Evolutionary conservation across 1,140 invertebrate species (phyloP), one percentile per base, ranked within the genome.

Genomic region (Heliconius eleuchia): DNA sequence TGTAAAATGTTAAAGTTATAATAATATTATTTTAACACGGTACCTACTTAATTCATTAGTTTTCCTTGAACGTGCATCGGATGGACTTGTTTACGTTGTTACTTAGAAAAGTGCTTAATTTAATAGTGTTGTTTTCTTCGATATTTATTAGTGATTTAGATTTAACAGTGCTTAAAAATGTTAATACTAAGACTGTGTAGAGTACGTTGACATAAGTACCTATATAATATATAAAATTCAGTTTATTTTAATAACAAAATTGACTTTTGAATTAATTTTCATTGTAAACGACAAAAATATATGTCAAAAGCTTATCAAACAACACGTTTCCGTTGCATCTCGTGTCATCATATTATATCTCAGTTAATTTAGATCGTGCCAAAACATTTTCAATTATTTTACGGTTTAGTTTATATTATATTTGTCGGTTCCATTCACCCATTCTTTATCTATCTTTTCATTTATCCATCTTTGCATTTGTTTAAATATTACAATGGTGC

Each of bases 61-160:
- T 76, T 76, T 76, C 74, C 74, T 76, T 76, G 74, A 75, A 75
- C 74, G 57, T 76, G 60, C 74, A 70, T 76, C 60, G 60, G 39
- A 46, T 50, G n/a, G 39, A 71, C 74, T 70, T n/a, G 74, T 76
- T 76, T 71, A 37, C 16, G 23, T 70, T 76, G 74, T 76, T 76
- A 6, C 3, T 16, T 30, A 13, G 27, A 60, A 60, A 66, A 66
- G 60, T 66, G 60, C 13, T 74, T 34, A 52, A 74, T 18, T 52
- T 74, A 16, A 50, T 74, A 8, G 0, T 73, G 27, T 23, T 73
- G 37, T 27, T 52, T 34, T 27, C 55, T 6, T 52, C 18, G 18
- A 19, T 18, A 19, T 52, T 19, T 52, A 46, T 30, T 34, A 34
- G 73, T 52, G 42, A 19, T 13, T 37, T 74, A 19, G 0, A 30